phyloP scores from a whole-genome alignment of 2,888 invertebrate species.

The Drosophila mettleri region DNA sequence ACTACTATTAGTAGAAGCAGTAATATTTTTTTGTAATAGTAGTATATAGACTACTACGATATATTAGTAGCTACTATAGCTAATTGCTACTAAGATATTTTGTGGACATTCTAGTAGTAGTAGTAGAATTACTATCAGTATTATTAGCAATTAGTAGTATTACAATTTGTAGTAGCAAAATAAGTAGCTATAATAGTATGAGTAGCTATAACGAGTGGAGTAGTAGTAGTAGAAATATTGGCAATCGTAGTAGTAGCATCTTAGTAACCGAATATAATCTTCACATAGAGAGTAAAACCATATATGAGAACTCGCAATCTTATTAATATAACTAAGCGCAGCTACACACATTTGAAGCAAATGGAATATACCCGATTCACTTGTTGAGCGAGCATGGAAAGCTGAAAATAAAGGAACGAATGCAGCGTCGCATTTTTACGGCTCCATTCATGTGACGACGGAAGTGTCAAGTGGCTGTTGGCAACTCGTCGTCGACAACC shows the following conservation, averaged over 20 bases:
- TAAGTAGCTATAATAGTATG: too few relatives aligned
- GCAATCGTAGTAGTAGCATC: too few relatives aligned
- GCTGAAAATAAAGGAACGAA: conserved; percentile 39
- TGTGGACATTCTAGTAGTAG: too few relatives aligned
- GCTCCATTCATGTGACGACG: conserved; percentile 81
- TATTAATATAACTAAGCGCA: background rate
- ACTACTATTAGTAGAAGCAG: background rate
- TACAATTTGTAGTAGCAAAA: background rate
- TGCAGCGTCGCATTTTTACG: conserved; percentile 80
- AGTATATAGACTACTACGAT: too few relatives aligned
- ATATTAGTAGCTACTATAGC: too few relatives aligned
- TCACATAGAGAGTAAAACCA: background rate
- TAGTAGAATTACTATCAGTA: background rate
- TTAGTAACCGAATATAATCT: background rate
- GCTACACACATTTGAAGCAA: background rate
- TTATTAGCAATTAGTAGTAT: background rate
- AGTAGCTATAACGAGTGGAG: too few relatives aligned
- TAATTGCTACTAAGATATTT: too few relatives aligned
- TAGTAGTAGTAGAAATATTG: too few relatives aligned
- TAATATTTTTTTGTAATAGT: too few relatives aligned
- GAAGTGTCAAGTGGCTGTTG: conserved; percentile 81
- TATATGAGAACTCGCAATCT: background rate
- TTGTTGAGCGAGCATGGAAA: conserved; percentile 9
- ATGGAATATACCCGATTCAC: background rate
- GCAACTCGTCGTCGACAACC: conserved; percentile 78